These are phyloP conservation scores for Myotis planiceps DNA, from an alignment of 2,797 vertebrate species.

Conservation along the genomic window DNA sequence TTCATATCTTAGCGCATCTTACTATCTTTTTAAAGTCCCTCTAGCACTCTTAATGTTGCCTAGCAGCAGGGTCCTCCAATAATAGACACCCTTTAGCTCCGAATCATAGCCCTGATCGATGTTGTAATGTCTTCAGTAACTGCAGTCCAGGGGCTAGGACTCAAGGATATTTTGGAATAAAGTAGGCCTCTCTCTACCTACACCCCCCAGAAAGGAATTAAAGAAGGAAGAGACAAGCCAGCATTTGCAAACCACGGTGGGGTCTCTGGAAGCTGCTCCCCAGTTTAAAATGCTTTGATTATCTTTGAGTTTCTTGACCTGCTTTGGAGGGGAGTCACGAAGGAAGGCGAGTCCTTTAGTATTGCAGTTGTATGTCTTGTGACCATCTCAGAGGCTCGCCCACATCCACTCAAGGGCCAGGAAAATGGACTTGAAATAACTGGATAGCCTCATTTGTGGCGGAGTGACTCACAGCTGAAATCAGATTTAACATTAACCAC, in stretches of 20 bases:
- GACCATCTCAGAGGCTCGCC: background rate
- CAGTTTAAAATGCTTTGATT: constrained; percentile 60
- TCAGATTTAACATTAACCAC: background rate
- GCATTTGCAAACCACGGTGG: constrained; percentile 37
- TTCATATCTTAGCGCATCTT: constrained; percentile 58
- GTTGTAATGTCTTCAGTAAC: constrained; percentile 59
- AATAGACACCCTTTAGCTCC: constrained; percentile 62
- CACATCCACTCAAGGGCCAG: background rate
- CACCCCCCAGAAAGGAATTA: constrained; percentile 16
- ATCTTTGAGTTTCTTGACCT: constrained; percentile 44
- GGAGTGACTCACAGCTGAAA: background rate
- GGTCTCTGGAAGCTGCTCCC: constrained; percentile 51
- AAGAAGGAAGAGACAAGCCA: background rate
- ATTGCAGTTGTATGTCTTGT: constrained; percentile 1
- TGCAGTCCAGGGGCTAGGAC: constrained; percentile 50
- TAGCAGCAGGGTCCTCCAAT: constrained; percentile 63
- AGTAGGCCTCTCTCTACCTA: constrained; percentile 14
- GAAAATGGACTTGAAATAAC: constrained; percentile 29
- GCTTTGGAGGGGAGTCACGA: constrained; percentile 32
- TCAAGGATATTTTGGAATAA: constrained; percentile 61
- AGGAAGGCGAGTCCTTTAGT: constrained; percentile 4
- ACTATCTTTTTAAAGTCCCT: constrained; percentile 54
- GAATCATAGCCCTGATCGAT: constrained; percentile 63
- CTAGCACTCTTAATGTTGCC: constrained; percentile 66
- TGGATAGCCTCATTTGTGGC: background rate